A percentile compares a stretch with the other conserved stretches of the same genome.
phyloP scores from a whole-genome alignment of 2,888 invertebrate genomes.

The Ecliptopera silaceata region DNA sequence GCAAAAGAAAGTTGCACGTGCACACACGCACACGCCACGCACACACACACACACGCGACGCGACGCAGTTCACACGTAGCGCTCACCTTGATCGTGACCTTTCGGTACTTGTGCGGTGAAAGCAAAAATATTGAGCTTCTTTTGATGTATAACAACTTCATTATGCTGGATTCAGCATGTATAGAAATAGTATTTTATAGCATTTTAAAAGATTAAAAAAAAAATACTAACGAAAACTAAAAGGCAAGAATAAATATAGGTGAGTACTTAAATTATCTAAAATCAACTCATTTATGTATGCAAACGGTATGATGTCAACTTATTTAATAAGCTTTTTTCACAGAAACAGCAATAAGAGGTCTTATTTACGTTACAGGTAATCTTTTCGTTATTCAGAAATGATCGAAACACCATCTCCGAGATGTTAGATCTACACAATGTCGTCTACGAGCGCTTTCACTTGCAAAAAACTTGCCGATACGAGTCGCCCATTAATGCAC shows the following conservation, averaged over 20 bases:
- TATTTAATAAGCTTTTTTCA: too few relatives aligned
- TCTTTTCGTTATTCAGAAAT: not conserved
- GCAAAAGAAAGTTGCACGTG: conserved; percentile 51
- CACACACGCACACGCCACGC: conserved; percentile 26
- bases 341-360: too few relatives aligned
- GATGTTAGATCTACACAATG: conserved; percentile 4
- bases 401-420: not conserved
- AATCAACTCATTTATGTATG: too few relatives aligned
- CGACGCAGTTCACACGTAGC: conserved; percentile 26
- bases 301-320: too few relatives aligned
- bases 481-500: conserved; percentile 33
- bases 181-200: too few relatives aligned
- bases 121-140: conserved; percentile 20
- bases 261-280: too few relatives aligned
- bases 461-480: conserved; percentile 30
- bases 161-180: not conserved
- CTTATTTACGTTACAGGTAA: not conserved
- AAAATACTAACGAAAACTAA: too few relatives aligned
- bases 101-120: conserved; percentile 26
- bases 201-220: too few relatives aligned
- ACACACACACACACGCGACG: conserved; percentile 17
- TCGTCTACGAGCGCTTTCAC: conserved; percentile 29
- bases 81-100: conserved; percentile 40
- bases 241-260: too few relatives aligned
- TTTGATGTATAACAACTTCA: conserved; percentile 1